Conservation (phyloP, 1,140 invertebrate species). For the Pachyrhynchus sulphureomaculatus region DNA sequence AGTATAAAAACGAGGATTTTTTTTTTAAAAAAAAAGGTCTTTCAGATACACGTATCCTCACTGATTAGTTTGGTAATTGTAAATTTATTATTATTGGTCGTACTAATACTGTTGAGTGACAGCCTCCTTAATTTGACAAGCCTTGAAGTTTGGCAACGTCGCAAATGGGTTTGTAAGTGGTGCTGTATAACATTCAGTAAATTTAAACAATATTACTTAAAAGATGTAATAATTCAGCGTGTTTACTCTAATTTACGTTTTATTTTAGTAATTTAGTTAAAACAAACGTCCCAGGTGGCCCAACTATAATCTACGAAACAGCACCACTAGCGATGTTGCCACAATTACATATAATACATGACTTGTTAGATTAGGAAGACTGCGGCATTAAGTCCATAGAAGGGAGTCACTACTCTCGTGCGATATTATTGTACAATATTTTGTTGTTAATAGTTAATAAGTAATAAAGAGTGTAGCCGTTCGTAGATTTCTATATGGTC, state of each 20-base stretch:
- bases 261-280: no score
- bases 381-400: conserved; percentile 1
- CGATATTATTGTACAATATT: conserved; percentile 38
- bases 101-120: conserved; percentile 7
- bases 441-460: conserved; percentile 33
- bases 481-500: conserved; percentile 30
- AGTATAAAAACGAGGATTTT: neutral
- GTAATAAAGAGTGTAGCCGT: conserved; percentile 21
- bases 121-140: no score
- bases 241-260: no score
- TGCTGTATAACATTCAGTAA: no score
- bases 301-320: no score
- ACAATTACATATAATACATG: no score
- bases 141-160: no score
- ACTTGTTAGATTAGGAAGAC: no score
- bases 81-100: conserved; percentile 24
- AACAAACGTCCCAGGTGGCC: no score
- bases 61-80: conserved; percentile 27
- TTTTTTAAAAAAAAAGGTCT: conserved; percentile 2
- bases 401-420: conserved; percentile 5
- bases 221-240: no score
- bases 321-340: no score
- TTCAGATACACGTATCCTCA: conserved; percentile 21
- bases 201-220: conserved; percentile 4
- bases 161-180: no score